Conservation (phyloP, 92 coral and sea anemone species). For the Hydrozoanthus gracilis region DNA sequence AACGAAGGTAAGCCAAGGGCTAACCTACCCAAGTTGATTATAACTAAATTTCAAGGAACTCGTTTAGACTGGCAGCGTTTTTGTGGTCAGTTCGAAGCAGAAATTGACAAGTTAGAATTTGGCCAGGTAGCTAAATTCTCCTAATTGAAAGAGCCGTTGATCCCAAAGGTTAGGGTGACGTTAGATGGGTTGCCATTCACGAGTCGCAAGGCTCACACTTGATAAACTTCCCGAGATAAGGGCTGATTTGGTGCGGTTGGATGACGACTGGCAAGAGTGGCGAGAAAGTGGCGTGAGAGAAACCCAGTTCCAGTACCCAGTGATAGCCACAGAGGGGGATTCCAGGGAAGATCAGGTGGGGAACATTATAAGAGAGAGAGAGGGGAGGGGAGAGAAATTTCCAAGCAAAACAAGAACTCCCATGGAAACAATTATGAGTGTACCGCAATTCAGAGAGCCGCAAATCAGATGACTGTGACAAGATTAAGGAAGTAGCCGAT, state of each 20-base stretch:
- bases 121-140: constrained; percentile 50
- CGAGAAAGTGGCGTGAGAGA: constrained; percentile 16
- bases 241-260: too few species aligned
- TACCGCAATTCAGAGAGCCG: constrained; percentile 4
- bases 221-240: too few species aligned
- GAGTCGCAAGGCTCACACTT: constrained; percentile 37
- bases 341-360: too few species aligned
- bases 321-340: too few species aligned
- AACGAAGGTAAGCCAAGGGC: constrained; percentile 29
- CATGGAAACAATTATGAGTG: constrained; percentile 8
- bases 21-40: constrained; percentile 20
- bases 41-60: constrained; percentile 43
- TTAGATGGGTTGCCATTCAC: constrained; percentile 48
- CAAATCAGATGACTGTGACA: constrained; percentile 31
- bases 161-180: too few species aligned
- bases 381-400: too few species aligned
- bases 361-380: too few species aligned
- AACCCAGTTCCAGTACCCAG: too few species aligned
- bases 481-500: not conserved
- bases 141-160: constrained; percentile 46
- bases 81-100: constrained; percentile 53
- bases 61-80: constrained; percentile 34
- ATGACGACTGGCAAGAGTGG: too few species aligned
- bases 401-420: too few species aligned
- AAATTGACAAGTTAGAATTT: constrained; percentile 58